Conservation (phyloP, 64 coral and sea anemone genomes). For the Dendronephthya gigantea region DNA sequence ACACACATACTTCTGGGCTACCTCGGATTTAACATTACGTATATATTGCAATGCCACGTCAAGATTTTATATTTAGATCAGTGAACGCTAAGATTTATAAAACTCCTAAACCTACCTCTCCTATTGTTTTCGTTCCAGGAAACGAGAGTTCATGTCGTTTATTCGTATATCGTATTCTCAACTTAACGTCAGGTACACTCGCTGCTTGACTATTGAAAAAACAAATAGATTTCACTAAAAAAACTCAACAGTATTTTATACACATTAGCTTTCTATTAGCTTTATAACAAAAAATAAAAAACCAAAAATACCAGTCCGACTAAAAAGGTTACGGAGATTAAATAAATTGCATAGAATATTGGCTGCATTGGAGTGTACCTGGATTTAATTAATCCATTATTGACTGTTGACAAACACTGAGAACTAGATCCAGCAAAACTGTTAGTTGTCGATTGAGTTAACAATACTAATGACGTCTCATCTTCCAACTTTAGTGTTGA, state of each 20-base stretch:
- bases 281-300: no score
- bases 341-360: no score
- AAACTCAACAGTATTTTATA: no score
- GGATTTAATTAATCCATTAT: slow-evolving; percentile 44
- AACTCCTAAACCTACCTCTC: slow-evolving; percentile 74
- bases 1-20: no score
- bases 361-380: neutral
- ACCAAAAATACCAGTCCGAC: no score
- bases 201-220: neutral
- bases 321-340: no score
- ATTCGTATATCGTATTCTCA: slow-evolving; percentile 59
- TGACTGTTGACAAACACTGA: slow-evolving; percentile 49
- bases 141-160: slow-evolving; percentile 65
- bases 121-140: slow-evolving; percentile 73
- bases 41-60: no score
- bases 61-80: no score
- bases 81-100: no score
- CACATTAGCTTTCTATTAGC: no score
- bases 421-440: slow-evolving; percentile 14
- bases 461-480: slow-evolving; percentile 57
- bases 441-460: slow-evolving; percentile 42
- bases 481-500: slow-evolving; percentile 67
- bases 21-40: no score
- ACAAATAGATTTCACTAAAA: neutral
- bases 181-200: slow-evolving; percentile 31